A percentile compares a stretch with the other conserved stretches of the same genome.
Evolutionary conservation across 2,888 invertebrate genomes (phyloP).

Genomic region (Matsumyia berberina): DNA sequence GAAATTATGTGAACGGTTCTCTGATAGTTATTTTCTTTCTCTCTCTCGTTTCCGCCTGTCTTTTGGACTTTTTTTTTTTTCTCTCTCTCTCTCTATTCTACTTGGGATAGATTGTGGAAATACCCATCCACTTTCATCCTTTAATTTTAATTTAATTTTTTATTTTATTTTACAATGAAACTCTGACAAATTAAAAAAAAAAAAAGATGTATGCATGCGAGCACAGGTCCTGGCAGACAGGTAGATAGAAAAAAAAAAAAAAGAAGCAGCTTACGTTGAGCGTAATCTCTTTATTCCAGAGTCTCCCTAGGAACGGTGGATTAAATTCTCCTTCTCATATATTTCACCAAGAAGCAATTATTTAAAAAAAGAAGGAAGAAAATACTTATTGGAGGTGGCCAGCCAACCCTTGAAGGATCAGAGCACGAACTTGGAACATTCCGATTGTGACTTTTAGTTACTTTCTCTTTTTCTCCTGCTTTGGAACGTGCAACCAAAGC

Average conservation of each 20-base stretch:
- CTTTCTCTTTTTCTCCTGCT: constrained; percentile 1
- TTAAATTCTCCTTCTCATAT: constrained; percentile 40
- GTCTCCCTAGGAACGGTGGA: constrained; percentile 47
- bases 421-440: neutral
- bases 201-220: neutral
- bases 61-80: too few species aligned
- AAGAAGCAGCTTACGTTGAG: constrained; percentile 30
- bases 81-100: neutral
- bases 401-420: constrained; percentile 7
- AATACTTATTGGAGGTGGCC: constrained; percentile 24
- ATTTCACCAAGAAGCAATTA: constrained; percentile 34
- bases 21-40: neutral
- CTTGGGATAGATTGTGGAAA: neutral
- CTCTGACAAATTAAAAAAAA: constrained; percentile 48
- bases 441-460: constrained; percentile 25
- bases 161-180: neutral
- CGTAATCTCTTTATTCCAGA: constrained; percentile 54
- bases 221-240: neutral
- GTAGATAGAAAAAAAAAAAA: constrained; percentile 3
- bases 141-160: constrained; percentile 2
- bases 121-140: neutral
- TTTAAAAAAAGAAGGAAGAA: constrained; percentile 1
- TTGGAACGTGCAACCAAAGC: neutral
- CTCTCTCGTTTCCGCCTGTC: too few species aligned
- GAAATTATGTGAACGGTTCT: constrained; percentile 30